Conservation (phyloP, 1,140 invertebrate species). For the Maniola jurtina region DNA sequence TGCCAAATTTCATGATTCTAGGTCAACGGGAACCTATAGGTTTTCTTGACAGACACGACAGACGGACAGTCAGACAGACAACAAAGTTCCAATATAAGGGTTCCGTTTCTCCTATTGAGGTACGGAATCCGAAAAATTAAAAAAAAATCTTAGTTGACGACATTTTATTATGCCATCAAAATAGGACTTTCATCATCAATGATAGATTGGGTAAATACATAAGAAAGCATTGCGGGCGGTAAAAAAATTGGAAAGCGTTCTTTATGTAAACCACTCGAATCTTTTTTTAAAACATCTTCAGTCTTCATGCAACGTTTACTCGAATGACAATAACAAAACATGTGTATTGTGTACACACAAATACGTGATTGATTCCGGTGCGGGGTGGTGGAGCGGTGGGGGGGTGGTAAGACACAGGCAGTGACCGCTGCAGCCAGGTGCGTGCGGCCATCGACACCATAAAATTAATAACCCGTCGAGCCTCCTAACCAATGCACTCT, state of each 20-base stretch:
- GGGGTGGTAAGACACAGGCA: constrained; percentile 49
- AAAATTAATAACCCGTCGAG: constrained; percentile 77
- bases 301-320: constrained; percentile 26
- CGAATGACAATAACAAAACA: constrained; percentile 43
- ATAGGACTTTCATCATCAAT: no score
- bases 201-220: background rate
- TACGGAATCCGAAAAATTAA: no score
- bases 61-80: no score
- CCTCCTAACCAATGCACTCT: constrained; percentile 71
- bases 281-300: constrained; percentile 18
- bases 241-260: constrained; percentile 11
- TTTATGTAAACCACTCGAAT: constrained; percentile 14
- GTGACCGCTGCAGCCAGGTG: constrained; percentile 73
- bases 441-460: constrained; percentile 76
- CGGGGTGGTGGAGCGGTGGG: constrained; percentile 12
- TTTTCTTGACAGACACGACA: no score
- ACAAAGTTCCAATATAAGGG: no score
- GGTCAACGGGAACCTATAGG: no score
- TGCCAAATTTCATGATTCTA: no score
- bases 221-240: background rate
- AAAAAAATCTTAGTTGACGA: background rate
- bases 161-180: background rate
- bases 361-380: constrained; percentile 63
- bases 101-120: no score
- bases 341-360: constrained; percentile 36